Conservation (phyloP, 2,113 vertebrate species). For the Cavia porcellus region DNA sequence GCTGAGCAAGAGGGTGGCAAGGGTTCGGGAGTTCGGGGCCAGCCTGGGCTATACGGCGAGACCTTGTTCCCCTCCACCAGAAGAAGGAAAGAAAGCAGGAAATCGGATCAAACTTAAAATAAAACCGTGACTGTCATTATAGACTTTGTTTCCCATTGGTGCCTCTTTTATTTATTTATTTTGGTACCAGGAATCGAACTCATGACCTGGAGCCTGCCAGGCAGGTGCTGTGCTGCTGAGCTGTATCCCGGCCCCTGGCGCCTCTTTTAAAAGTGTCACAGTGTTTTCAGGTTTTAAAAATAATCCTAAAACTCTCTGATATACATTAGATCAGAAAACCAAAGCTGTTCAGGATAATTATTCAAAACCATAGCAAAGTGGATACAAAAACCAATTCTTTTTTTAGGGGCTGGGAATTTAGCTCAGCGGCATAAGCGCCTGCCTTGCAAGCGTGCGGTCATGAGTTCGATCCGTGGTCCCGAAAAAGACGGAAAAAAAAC, state of each 20-base stretch:
- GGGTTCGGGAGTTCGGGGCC: neutral
- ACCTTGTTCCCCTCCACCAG: neutral
- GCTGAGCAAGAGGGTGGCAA: neutral
- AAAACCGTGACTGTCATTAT: neutral
- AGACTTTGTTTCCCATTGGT: neutral
- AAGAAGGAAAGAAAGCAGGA: neutral
- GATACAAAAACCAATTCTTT: neutral
- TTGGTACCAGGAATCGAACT: no score
- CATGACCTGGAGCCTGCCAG: no score
- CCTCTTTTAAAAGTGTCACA: neutral
- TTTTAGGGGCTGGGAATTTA: neutral
- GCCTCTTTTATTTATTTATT: neutral
- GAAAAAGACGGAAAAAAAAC: no score
- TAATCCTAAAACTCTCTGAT: neutral
- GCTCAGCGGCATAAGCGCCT: no score
- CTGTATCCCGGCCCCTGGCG: no score
- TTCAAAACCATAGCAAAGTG: neutral
- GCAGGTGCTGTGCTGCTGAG: no score
- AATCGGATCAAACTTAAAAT: neutral
- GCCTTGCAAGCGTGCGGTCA: no score
- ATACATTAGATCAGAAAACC: neutral
- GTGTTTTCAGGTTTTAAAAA: neutral
- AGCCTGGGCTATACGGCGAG: neutral
- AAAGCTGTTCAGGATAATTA: fast-evolving
- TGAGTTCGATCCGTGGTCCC: no score